phyloP scores from a whole-genome alignment of 2,797 vertebrate genomes.

The Botia kubotai region DNA sequence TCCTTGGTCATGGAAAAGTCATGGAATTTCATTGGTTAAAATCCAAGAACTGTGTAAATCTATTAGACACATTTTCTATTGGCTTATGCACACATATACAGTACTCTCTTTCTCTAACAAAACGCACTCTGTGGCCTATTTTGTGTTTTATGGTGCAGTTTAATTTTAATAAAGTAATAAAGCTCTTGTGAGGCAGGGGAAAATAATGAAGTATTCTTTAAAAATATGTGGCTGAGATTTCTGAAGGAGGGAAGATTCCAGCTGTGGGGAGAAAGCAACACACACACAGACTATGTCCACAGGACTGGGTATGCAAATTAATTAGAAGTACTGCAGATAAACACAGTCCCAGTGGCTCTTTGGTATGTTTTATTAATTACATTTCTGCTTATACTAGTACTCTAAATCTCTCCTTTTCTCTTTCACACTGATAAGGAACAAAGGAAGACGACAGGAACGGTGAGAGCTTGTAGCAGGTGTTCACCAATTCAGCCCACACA shows the following conservation, averaged over 20 bases:
- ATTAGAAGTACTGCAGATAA: conserved; percentile 58
- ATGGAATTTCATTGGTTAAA: not conserved
- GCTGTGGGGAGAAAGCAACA: conserved; percentile 10
- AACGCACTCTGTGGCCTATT: not conserved
- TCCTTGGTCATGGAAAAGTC: not conserved
- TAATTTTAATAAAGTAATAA: conserved; percentile 52
- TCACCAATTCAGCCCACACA: conserved; percentile 14
- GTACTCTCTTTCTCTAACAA: not conserved
- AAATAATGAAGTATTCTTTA: conserved; percentile 1
- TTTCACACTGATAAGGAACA: conserved; percentile 39
- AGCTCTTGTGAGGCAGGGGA: conserved; percentile 31
- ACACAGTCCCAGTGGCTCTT: conserved; percentile 55
- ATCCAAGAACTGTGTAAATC: not conserved
- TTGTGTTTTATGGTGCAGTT: conserved; percentile 38
- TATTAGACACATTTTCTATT: too few species aligned
- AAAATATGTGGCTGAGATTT: conserved; percentile 37
- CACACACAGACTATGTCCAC: conserved; percentile 31
- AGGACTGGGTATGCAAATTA: conserved; percentile 49
- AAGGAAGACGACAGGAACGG: conserved; percentile 14
- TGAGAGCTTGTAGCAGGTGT: conserved; percentile 23
- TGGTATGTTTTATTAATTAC: conserved; percentile 59
- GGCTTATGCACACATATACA: not conserved
- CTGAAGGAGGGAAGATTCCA: conserved; percentile 35
- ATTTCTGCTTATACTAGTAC: conserved; percentile 44
- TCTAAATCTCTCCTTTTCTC: conserved; percentile 30